Percentiles rank a stretch among this genome's conserved stretches.
Evolutionary conservation across 2,797 vertebrate genomes (phyloP).

Genomic region (Leucoraja ocellata): DNA sequence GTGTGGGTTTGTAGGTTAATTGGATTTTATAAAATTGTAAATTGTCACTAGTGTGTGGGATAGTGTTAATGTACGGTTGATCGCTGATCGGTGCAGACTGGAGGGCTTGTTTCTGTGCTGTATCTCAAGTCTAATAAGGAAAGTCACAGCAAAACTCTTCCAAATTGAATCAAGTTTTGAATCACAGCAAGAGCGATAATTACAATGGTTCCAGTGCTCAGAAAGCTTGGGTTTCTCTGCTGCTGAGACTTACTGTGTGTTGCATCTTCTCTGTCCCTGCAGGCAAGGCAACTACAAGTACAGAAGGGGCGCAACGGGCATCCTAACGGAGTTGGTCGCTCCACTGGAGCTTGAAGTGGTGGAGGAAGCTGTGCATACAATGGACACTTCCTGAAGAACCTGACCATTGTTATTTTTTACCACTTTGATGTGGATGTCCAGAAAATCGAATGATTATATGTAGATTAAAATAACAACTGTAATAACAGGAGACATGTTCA

Average conservation of each 20-base stretch:
- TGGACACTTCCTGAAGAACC: conserved; percentile 85
- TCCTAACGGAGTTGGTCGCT: conserved; percentile 66
- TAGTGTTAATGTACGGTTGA: too few relatives aligned
- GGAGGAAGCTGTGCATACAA: conserved; percentile 82
- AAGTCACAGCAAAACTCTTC: not conserved
- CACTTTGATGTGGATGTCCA: conserved; percentile 9
- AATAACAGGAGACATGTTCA: not conserved
- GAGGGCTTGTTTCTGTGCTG: too few relatives aligned
- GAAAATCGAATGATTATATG: not conserved
- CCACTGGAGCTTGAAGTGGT: conserved; percentile 73
- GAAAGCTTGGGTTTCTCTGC: not conserved
- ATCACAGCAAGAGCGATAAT: not conserved
- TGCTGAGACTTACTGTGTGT: not conserved
- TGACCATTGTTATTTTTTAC: not conserved
- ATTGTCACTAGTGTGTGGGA: too few relatives aligned
- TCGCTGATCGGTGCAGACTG: too few relatives aligned
- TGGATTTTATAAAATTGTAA: too few relatives aligned
- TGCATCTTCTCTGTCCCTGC: conserved; percentile 33
- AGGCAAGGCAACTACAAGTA: conserved; percentile 85
- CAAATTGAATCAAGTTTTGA: not conserved
- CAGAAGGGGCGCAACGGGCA: conserved; percentile 77
- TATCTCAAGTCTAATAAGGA: too few relatives aligned
- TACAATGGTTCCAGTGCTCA: not conserved
- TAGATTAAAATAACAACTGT: not conserved
- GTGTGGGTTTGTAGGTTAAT: too few relatives aligned